A percentile compares a stretch with the other conserved stretches of the same genome.
phyloP scores from a whole-genome alignment of 2,888 invertebrate species.

The Lordiphosa andalusiaca region DNA sequence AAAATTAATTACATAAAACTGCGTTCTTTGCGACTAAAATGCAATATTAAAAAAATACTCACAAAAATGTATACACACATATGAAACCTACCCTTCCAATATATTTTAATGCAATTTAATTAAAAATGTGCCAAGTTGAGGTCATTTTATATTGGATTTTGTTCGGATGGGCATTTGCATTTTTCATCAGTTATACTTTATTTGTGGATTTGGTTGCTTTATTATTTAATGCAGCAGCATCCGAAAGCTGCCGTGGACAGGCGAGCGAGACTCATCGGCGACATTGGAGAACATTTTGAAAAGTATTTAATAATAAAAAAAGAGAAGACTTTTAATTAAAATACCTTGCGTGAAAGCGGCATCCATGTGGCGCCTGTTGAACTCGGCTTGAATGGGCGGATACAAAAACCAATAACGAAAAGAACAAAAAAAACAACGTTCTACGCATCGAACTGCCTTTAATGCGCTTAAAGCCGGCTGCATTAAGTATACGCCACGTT shows the following conservation, averaged over 20 bases:
- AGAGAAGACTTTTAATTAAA: slow-evolving; percentile 44
- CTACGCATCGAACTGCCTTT: slow-evolving; percentile 21
- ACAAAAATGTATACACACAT: slow-evolving; percentile 21
- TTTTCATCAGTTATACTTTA: slow-evolving; percentile 41
- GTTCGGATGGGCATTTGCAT: slow-evolving; percentile 12
- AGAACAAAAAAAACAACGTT: neutral
- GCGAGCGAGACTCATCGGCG: slow-evolving; percentile 13
- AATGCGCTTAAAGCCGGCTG: slow-evolving; percentile 31
- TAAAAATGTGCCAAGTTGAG: slow-evolving; percentile 47
- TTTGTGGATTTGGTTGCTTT: slow-evolving; percentile 54
- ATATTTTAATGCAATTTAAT: slow-evolving; percentile 57
- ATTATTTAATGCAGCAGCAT: slow-evolving; percentile 44
- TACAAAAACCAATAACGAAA: slow-evolving; percentile 5
- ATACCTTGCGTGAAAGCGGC: slow-evolving; percentile 27
- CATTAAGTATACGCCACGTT: slow-evolving; percentile 42
- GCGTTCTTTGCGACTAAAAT: slow-evolving; percentile 21
- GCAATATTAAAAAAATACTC: slow-evolving; percentile 16
- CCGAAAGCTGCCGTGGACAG: slow-evolving; percentile 24
- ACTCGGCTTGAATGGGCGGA: slow-evolving; percentile 2
- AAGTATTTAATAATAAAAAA: slow-evolving; percentile 22
- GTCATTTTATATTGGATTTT: slow-evolving; percentile 33
- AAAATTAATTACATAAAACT: slow-evolving; percentile 52
- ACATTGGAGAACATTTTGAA: slow-evolving; percentile 30
- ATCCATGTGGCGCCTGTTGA: slow-evolving; percentile 18
- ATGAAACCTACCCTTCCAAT: slow-evolving; percentile 26